A percentile compares a stretch with the other conserved stretches of the same genome.
These are phyloP conservation scores for Prochilodus magdalenae DNA, from an alignment of 2,113 vertebrate genomes.

Conservation along the genomic window DNA sequence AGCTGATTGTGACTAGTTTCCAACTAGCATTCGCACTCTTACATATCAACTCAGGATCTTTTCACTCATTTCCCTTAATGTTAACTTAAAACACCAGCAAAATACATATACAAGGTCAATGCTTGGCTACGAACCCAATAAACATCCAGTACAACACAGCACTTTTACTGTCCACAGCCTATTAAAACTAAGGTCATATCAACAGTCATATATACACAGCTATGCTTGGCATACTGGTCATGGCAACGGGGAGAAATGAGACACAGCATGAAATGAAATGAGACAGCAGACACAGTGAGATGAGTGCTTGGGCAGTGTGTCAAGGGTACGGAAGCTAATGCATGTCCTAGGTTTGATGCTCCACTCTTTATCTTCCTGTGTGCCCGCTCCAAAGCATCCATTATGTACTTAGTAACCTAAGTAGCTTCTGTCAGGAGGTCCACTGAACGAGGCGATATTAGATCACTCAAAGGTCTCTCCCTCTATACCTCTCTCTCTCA, in stretches of 20 bases:
- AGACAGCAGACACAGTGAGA: neutral
- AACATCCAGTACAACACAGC: neutral
- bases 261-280: neutral
- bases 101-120: neutral
- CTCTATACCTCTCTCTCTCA: slow-evolving; percentile 4
- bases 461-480: neutral
- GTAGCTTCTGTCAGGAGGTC: slow-evolving; percentile 21
- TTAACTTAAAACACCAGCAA: neutral
- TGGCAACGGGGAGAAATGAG: neutral
- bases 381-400: neutral
- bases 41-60: neutral
- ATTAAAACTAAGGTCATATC: neutral
- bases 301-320: neutral
- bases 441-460: neutral
- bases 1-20: neutral
- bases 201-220: neutral
- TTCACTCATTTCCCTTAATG: neutral
- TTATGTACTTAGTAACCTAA: slow-evolving; percentile 33
- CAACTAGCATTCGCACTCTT: neutral
- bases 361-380: neutral
- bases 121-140: neutral
- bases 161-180: neutral
- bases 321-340: neutral
- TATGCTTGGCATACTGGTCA: neutral
- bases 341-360: neutral